These are phyloP conservation scores for Sitodiplosis mosellana DNA, from an alignment of 1,140 invertebrate species.

Conservation along the genomic window DNA sequence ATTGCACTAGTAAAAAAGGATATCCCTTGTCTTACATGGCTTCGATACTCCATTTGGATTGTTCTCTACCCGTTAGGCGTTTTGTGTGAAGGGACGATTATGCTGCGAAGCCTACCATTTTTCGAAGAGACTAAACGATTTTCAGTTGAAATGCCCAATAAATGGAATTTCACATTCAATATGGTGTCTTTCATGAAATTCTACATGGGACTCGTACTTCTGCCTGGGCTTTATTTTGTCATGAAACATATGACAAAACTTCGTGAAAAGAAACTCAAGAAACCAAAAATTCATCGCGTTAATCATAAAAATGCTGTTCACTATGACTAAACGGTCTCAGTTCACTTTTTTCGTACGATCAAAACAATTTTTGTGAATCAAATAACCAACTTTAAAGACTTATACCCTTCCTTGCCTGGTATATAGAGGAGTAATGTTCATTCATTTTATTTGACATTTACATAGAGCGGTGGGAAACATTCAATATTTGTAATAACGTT, in stretches of 20 bases:
- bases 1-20: constrained; percentile 55
- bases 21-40: constrained; percentile 67
- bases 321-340: too few relatives aligned
- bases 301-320: too few relatives aligned
- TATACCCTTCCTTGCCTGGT: too few relatives aligned
- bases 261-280: constrained; percentile 35
- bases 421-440: too few relatives aligned
- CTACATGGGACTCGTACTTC: constrained; percentile 55
- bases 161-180: constrained; percentile 71
- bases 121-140: constrained; percentile 71
- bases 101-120: constrained; percentile 67
- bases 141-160: constrained; percentile 60
- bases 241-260: constrained; percentile 63
- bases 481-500: too few relatives aligned
- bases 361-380: too few relatives aligned
- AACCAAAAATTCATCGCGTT: too few relatives aligned
- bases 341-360: too few relatives aligned
- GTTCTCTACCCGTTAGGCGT: constrained; percentile 79
- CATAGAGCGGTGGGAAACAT: too few relatives aligned
- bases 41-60: constrained; percentile 86
- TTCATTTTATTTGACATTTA: too few relatives aligned
- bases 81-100: constrained; percentile 65
- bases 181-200: constrained; percentile 59
- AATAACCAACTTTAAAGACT: too few relatives aligned
- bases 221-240: constrained; percentile 53